These are phyloP conservation scores for Motacilla alba DNA, from an alignment of 2,113 vertebrate genomes.

Conservation along the genomic window DNA sequence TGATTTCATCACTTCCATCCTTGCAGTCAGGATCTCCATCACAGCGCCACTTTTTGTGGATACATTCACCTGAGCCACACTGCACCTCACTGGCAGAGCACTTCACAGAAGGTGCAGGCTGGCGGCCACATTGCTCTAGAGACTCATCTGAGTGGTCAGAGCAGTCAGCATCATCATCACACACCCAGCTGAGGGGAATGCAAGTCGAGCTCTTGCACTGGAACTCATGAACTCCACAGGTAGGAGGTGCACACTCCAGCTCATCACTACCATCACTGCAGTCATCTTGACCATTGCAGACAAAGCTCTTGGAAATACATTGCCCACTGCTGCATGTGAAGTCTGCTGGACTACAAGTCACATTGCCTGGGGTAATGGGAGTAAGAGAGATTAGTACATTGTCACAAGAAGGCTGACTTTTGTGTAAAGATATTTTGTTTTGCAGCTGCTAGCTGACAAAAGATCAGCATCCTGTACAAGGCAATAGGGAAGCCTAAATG, in stretches of 20 bases:
- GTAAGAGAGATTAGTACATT: neutral
- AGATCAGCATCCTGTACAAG: neutral
- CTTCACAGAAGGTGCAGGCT: conserved; percentile 80
- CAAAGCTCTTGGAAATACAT: conserved; percentile 91
- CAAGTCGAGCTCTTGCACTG: conserved; percentile 89
- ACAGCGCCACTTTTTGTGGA: conserved; percentile 96
- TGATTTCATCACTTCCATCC: conserved; percentile 92
- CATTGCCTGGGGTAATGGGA: conserved; percentile 77
- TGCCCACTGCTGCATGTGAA: conserved; percentile 91
- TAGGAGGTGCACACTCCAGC: conserved; percentile 83
- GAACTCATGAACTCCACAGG: conserved; percentile 88
- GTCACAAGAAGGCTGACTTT: neutral
- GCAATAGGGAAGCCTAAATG: neutral
- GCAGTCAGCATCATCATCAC: conserved; percentile 93
- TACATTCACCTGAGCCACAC: conserved; percentile 91
- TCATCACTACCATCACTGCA: conserved; percentile 92
- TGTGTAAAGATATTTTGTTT: neutral
- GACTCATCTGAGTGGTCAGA: conserved; percentile 93
- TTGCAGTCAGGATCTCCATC: conserved; percentile 95
- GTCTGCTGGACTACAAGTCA: conserved; percentile 89
- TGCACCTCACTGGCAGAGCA: conserved; percentile 87
- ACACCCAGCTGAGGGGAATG: conserved; percentile 91
- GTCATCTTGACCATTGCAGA: conserved; percentile 95
- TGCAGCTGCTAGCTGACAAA: neutral
- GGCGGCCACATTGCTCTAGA: conserved; percentile 84